These are phyloP conservation scores for Encarsia formosa DNA, from an alignment of 2,888 invertebrate genomes.

Conservation along the genomic window DNA sequence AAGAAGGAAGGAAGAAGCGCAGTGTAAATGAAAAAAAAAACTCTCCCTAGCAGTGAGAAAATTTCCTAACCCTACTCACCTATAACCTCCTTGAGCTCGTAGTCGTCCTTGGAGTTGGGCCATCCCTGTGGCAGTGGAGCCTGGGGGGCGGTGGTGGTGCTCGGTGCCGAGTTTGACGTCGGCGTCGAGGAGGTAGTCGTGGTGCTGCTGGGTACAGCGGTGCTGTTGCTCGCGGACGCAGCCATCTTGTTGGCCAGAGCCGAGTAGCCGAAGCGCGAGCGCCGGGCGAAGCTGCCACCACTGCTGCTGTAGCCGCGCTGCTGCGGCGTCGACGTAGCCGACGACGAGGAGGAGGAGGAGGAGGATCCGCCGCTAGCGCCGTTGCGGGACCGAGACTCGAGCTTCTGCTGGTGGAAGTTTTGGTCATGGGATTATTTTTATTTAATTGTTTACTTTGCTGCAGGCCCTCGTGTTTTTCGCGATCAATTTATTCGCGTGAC, in stretches of 20 bases:
- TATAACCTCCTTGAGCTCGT: constrained; percentile 89
- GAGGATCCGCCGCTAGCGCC: constrained; percentile 11
- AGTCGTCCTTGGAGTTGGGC: constrained; percentile 89
- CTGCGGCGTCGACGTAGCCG: constrained; percentile 10
- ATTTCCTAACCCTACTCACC: constrained; percentile 63
- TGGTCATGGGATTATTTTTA: background rate
- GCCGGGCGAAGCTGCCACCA: constrained; percentile 35
- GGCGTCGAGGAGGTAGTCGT: background rate
- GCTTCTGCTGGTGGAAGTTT: background rate
- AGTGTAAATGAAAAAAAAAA: background rate
- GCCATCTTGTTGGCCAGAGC: constrained; percentile 61
- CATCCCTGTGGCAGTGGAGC: constrained; percentile 60
- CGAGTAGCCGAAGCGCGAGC: constrained; percentile 57
- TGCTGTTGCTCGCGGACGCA: constrained; percentile 41
- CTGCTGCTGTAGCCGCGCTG: constrained; percentile 30
- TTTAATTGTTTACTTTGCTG: too few relatives aligned
- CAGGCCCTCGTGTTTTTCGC: too few relatives aligned
- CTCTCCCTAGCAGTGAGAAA: background rate
- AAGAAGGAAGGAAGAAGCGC: background rate
- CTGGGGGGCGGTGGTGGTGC: constrained; percentile 46
- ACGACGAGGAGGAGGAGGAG: constrained; percentile 26
- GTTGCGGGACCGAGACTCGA: background rate
- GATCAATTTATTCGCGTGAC: too few relatives aligned
- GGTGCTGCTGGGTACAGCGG: constrained; percentile 37
- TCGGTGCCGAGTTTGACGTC: constrained; percentile 35